These are phyloP conservation scores for Dryomyza anilis DNA, from an alignment of 2,888 invertebrate species.

Conservation along the genomic window DNA sequence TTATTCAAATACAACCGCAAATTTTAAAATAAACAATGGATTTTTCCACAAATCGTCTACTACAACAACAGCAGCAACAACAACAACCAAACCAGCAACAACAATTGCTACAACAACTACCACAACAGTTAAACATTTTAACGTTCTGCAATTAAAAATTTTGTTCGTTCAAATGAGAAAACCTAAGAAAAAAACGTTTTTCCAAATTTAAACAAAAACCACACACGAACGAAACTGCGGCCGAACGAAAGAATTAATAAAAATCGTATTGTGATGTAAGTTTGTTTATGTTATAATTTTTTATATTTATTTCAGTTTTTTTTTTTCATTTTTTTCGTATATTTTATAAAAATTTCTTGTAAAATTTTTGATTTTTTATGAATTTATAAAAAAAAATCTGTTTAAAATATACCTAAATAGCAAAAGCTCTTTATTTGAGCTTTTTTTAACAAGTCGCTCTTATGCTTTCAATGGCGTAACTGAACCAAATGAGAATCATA, in stretches of 20 bases:
- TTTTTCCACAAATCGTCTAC: conserved; percentile 1
- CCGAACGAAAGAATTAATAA: conserved; percentile 41
- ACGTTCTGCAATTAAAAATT: conserved; percentile 17
- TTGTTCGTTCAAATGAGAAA: conserved; percentile 48
- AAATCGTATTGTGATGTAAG: conserved; percentile 48
- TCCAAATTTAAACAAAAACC: conserved; percentile 37
- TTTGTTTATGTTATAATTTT: conserved; percentile 22
- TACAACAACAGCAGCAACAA: conserved; percentile 12
- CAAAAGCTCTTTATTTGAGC: too few relatives aligned
- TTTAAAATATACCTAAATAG: too few relatives aligned
- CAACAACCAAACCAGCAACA: conserved; percentile 15
- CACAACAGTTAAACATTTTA: conserved; percentile 4
- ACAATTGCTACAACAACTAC: conserved; percentile 15
- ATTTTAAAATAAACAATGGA: conserved; percentile 13
- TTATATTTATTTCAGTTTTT: too few relatives aligned
- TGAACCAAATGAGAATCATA: too few relatives aligned
- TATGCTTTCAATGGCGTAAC: too few relatives aligned
- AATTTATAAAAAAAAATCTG: too few relatives aligned
- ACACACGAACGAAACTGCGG: conserved; percentile 45
- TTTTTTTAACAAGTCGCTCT: too few relatives aligned
- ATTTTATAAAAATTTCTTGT: too few relatives aligned
- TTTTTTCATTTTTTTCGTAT: too few relatives aligned
- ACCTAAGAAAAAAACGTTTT: conserved; percentile 46
- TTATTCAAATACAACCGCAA: background rate
- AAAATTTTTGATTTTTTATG: too few relatives aligned